phyloP scores from a whole-genome alignment of 2,113 vertebrate species.

The Megalops atlanticus region DNA sequence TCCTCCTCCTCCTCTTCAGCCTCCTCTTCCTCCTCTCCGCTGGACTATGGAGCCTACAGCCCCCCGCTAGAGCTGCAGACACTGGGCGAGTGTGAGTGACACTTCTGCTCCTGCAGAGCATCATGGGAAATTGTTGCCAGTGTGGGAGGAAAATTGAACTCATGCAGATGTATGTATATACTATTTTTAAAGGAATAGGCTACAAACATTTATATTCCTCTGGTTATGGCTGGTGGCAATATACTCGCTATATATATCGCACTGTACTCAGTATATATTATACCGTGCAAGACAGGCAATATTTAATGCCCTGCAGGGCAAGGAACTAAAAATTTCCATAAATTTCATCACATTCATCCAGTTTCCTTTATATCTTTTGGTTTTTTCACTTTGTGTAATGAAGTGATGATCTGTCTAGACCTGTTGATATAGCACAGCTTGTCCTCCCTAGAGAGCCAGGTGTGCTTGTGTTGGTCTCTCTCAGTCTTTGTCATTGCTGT shows the following conservation, averaged over 20 bases:
- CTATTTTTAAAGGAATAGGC: not conserved
- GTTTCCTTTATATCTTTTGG: too few relatives aligned
- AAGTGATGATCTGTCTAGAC: too few relatives aligned
- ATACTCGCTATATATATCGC: too few relatives aligned
- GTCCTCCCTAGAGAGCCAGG: too few relatives aligned
- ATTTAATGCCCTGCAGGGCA: not conserved
- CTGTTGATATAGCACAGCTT: too few relatives aligned
- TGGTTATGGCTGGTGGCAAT: not conserved
- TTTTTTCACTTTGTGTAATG: too few relatives aligned
- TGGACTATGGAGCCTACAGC: slow-evolving; percentile 81
- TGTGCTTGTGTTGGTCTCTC: too few relatives aligned
- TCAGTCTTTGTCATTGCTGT: too few relatives aligned
- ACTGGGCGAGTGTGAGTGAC: slow-evolving; percentile 83
- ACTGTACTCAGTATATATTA: not conserved
- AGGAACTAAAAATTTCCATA: too few relatives aligned
- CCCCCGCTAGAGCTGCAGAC: slow-evolving; percentile 92
- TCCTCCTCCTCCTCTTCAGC: slow-evolving; percentile 67
- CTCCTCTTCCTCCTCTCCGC: slow-evolving; percentile 70
- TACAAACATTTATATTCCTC: too few relatives aligned
- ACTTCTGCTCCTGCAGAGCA: not conserved
- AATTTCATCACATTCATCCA: too few relatives aligned
- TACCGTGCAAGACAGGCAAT: not conserved
- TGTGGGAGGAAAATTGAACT: not conserved
- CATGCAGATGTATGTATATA: not conserved
- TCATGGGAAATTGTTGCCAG: not conserved